phyloP scores from a whole-genome alignment of 2,797 vertebrate species.

The Sebastes diaconus region DNA sequence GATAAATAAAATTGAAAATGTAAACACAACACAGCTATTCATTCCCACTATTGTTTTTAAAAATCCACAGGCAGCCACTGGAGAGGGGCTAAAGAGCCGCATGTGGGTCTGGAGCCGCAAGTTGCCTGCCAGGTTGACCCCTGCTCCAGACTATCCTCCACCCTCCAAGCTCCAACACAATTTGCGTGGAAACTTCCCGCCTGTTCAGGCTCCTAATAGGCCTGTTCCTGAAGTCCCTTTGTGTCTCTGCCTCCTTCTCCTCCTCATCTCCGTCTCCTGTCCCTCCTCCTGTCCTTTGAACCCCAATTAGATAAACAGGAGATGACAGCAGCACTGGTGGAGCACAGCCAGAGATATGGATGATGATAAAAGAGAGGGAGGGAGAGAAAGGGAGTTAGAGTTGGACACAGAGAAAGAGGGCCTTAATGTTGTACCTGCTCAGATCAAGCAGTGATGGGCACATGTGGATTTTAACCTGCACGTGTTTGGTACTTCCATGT shows the following conservation, averaged over 20 bases:
- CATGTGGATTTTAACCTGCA: neutral
- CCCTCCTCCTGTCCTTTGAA: constrained; percentile 60
- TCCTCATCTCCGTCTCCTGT: constrained; percentile 18
- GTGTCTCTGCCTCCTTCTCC: constrained; percentile 3
- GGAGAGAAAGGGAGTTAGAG: neutral
- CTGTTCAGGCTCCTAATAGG: constrained; percentile 41
- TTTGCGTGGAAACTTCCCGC: constrained; percentile 43
- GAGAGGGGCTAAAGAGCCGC: too few relatives aligned
- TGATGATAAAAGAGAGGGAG: constrained; percentile 16
- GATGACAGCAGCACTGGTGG: constrained; percentile 66
- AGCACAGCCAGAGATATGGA: constrained; percentile 47
- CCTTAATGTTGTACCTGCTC: constrained; percentile 8
- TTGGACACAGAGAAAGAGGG: neutral
- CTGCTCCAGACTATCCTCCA: neutral
- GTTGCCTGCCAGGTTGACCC: neutral
- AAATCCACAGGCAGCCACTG: too few relatives aligned
- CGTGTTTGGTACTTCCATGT: neutral
- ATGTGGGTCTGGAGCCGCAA: too few relatives aligned
- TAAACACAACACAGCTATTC: too few relatives aligned
- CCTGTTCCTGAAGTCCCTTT: constrained; percentile 41
- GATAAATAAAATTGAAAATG: too few relatives aligned
- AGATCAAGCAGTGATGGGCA: neutral
- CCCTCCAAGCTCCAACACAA: constrained; percentile 1
- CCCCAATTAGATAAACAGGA: constrained; percentile 76
- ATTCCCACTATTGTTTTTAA: too few relatives aligned